A percentile compares a stretch with the other conserved stretches of the same genome.
Conservation (phyloP, 2,797 vertebrate species). For the Peromyscus eremicus region DNA sequence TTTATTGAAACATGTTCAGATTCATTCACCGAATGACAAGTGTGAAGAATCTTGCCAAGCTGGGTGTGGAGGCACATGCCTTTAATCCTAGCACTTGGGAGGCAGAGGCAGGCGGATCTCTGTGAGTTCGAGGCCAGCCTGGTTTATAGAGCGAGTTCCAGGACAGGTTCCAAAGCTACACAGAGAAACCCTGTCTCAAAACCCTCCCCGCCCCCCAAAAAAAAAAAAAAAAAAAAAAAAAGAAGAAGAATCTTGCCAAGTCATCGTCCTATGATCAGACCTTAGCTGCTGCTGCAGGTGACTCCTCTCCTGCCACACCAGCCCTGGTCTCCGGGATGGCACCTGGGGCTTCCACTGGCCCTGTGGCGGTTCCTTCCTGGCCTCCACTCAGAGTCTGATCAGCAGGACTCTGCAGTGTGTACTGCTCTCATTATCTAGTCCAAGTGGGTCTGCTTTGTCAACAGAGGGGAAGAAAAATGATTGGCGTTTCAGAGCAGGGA, state of each 20-base stretch:
- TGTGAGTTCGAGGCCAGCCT: no score
- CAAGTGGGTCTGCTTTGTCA: not conserved
- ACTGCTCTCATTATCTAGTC: not conserved
- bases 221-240: no score
- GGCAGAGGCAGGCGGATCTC: no score
- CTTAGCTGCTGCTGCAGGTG: not conserved
- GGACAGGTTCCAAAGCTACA: no score
- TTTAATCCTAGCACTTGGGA: no score
- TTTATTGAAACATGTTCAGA: not conserved
- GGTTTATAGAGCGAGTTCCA: no score
- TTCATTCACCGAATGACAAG: not conserved
- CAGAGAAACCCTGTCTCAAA: no score
- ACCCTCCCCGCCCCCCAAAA: no score
- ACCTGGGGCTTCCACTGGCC: not conserved
- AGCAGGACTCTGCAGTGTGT: rapidly evolving
- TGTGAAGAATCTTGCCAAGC: not conserved
- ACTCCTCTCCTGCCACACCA: no score
- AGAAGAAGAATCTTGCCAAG: not conserved
- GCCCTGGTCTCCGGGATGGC: not conserved
- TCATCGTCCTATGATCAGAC: rapidly evolving
- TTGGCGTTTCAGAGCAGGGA: not conserved
- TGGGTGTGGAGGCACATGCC: no score
- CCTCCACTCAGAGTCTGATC: rapidly evolving
- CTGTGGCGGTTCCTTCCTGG: not conserved
- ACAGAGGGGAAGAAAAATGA: not conserved